Evolutionary conservation across 2,113 vertebrate genomes (phyloP).

Genomic region (Vulpes lagopus): DNA sequence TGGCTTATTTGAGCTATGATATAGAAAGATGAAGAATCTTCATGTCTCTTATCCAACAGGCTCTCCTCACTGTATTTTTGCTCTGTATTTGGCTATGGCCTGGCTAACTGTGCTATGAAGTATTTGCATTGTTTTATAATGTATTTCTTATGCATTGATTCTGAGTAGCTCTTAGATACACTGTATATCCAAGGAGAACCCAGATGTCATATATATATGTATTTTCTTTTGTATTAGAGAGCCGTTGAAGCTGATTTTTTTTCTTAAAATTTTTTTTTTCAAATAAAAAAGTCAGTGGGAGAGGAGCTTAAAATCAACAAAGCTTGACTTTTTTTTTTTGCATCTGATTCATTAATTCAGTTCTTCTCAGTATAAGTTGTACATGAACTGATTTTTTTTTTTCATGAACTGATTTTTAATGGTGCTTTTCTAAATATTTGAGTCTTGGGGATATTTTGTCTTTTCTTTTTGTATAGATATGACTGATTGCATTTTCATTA

Average conservation of each 20-base stretch:
- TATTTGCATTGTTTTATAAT: not conserved
- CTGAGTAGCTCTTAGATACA: not conserved
- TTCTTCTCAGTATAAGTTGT: not conserved
- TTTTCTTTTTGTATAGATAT: not conserved
- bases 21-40: not conserved
- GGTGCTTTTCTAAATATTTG: not conserved
- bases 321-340: not conserved
- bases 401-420: not conserved
- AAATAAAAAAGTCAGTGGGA: not conserved
- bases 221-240: not conserved
- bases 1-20: not conserved
- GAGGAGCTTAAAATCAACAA: not conserved
- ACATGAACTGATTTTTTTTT: not conserved
- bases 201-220: not conserved
- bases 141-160: not conserved
- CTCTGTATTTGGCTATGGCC: not conserved
- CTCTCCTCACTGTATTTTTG: not conserved
- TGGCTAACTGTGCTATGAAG: too few relatives aligned
- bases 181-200: not conserved
- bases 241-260: not conserved
- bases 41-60: not conserved
- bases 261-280: not conserved
- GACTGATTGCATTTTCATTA: conserved; percentile 17
- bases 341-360: not conserved
- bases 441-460: not conserved